Conservation (phyloP, 1,140 invertebrate genomes). For the Diploscapter pachys region DNA sequence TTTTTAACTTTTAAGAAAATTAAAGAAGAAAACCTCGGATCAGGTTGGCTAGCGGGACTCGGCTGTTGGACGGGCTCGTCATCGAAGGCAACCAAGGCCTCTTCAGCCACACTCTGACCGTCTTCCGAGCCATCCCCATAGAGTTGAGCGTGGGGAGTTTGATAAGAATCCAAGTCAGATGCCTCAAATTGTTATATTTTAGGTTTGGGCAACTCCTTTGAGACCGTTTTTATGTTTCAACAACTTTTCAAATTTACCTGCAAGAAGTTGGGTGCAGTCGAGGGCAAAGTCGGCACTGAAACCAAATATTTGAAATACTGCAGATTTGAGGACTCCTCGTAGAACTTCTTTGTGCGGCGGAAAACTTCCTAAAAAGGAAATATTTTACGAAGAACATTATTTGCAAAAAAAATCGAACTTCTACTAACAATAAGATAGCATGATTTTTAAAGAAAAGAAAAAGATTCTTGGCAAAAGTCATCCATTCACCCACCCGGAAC, state of each 20-base stretch:
- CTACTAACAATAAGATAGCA: too few relatives aligned
- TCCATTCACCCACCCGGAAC: constrained; percentile 65
- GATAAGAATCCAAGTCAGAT: constrained; percentile 84
- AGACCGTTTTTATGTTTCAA: not conserved
- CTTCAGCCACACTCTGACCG: constrained; percentile 23
- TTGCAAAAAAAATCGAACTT: too few relatives aligned
- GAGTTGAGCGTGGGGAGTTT: constrained; percentile 86
- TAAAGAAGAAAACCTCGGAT: constrained; percentile 20
- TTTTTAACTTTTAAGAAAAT: not conserved
- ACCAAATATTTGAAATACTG: constrained; percentile 97
- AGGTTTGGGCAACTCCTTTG: not conserved
- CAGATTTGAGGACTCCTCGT: constrained; percentile 82
- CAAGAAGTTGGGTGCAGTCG: constrained; percentile 63
- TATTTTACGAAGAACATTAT: too few relatives aligned
- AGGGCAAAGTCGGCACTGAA: constrained; percentile 83
- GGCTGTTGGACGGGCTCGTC: constrained; percentile 23
- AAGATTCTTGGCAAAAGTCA: too few relatives aligned
- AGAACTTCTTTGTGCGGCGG: constrained; percentile 82
- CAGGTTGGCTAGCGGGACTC: constrained; percentile 10
- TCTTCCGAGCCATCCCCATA: constrained; percentile 66
- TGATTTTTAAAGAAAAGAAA: too few relatives aligned
- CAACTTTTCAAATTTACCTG: not conserved
- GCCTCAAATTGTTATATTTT: constrained; percentile 63
- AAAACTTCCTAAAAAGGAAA: constrained; percentile 70
- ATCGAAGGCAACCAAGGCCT: constrained; percentile 2